These are phyloP conservation scores for Drosophila gunungcola DNA, from an alignment of 1,140 invertebrate species.

Conservation along the genomic window DNA sequence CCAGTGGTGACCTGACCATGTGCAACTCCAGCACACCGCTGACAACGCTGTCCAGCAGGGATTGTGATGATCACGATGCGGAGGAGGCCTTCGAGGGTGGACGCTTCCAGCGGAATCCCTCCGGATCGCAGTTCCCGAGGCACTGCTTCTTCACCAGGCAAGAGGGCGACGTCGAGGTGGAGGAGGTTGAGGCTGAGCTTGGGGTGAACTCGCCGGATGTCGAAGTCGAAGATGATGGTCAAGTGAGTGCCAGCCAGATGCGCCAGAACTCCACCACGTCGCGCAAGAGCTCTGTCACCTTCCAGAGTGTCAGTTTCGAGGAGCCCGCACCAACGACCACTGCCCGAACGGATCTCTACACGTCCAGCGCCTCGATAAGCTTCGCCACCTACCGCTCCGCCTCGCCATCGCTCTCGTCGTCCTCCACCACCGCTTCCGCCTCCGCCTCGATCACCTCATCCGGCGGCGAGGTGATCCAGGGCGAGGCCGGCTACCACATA, in stretches of 20 bases:
- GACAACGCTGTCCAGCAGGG: conserved; percentile 19
- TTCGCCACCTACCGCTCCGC: conserved; percentile 61
- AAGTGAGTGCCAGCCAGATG: conserved; percentile 16
- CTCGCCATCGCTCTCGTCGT: conserved; percentile 30
- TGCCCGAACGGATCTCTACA: conserved; percentile 34
- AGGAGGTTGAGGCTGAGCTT: not conserved
- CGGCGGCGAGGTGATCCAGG: conserved; percentile 14
- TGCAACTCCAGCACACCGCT: conserved; percentile 68
- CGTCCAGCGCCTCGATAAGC: conserved; percentile 73
- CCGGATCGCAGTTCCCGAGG: conserved; percentile 77
- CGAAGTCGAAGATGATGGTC: conserved; percentile 9
- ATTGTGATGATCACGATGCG: conserved; percentile 6
- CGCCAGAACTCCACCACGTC: conserved; percentile 60
- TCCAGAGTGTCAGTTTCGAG: conserved; percentile 55
- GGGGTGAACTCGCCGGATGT: not conserved
- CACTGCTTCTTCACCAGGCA: conserved; percentile 74
- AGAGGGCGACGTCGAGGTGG: not conserved
- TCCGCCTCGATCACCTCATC: conserved; percentile 36
- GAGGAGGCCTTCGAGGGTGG: conserved; percentile 33
- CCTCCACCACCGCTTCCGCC: conserved; percentile 33
- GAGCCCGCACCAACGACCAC: conserved; percentile 6
- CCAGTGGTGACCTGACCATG: conserved; percentile 82
- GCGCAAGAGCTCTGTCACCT: conserved; percentile 70
- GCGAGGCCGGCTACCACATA: conserved; percentile 25
- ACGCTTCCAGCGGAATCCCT: conserved; percentile 75